These are phyloP conservation scores for Plutomurus gul DNA, from an alignment of 1,140 invertebrate genomes.

Conservation along the genomic window DNA sequence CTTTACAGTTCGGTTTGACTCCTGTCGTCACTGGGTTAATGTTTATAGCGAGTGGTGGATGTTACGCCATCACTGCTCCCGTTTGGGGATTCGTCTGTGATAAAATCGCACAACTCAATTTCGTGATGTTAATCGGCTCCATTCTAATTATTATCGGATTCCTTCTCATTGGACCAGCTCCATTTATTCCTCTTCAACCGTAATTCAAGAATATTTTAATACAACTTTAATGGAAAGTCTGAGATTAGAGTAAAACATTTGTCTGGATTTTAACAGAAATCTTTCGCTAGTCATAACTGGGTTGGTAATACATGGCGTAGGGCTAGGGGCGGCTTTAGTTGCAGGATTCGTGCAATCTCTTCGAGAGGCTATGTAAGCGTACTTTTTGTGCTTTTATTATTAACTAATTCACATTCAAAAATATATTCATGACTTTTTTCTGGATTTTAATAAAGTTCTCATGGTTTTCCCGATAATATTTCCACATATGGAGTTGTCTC, in stretches of 20 bases:
- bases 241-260: too few relatives aligned
- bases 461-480: conserved; percentile 61
- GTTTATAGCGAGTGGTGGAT: conserved; percentile 85
- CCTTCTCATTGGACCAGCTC: conserved; percentile 73
- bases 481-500: conserved; percentile 83
- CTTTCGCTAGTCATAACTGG: conserved; percentile 58
- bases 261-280: not conserved
- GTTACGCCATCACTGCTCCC: conserved; percentile 68
- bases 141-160: conserved; percentile 69
- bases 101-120: conserved; percentile 66
- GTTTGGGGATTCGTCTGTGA: conserved; percentile 81
- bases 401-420: not conserved
- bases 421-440: not conserved
- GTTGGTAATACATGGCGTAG: conserved; percentile 76
- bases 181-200: conserved; percentile 68
- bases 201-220: conserved; percentile 57
- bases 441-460: too few relatives aligned
- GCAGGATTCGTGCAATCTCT: conserved; percentile 78
- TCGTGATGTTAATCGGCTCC: conserved; percentile 70
- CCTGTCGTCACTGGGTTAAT: conserved; percentile 78
- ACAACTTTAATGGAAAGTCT: not conserved
- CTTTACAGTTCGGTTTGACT: conserved; percentile 66
- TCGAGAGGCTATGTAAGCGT: conserved; percentile 62
- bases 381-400: not conserved
- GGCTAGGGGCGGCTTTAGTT: conserved; percentile 76